Evolutionary conservation across 2,888 invertebrate genomes (phyloP), one percentile per base, ranked within the genome.

Genomic region (Meteorus cinctellus): DNA sequence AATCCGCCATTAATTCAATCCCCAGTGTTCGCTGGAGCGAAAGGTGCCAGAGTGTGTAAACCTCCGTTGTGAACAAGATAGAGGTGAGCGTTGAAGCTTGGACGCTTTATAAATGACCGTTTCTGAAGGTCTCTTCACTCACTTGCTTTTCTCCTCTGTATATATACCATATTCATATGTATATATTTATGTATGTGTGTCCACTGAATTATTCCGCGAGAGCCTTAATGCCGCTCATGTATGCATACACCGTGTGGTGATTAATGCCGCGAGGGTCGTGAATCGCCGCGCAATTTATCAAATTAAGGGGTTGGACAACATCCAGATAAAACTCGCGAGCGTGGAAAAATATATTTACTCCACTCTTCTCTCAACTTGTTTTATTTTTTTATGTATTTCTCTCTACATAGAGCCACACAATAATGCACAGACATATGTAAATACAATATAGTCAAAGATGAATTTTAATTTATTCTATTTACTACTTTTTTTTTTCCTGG

Each of bases 231-330:
- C 84, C 82, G 83, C 80, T 84, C 86, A 89, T 89, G 85, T 89
- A 89, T 89, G 89, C 89, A 89, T 89, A 87, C 84, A 85, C 84
- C 81, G 82, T 81, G 77, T 79, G 76, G 84, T 89, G 89, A 89
- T 89, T 89, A 89, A 89, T 89, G 87, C 83, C 81, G 79, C 78
- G 76, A 78, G 87, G 87, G 86, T 87, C 84, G 83, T 86, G 62
- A 87, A 88, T 88, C 88, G 84, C 82, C 84, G 83, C 89, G 86
- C 89, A 86, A 89, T 89, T 89, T 89, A 89, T 89, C 89, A 89
- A 89, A 89, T 89, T 89, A 89, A 88, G 87, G 88, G 89, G 55
- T 79, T 87, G 87, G 87, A 85, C 36, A 84, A 83, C 80, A 84
- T 55, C 85, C 82, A 89, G 88, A 89, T 89, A 86, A 89, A 88